Conservation (phyloP, 2,888 invertebrate species). For the Oasisia sp. region DNA sequence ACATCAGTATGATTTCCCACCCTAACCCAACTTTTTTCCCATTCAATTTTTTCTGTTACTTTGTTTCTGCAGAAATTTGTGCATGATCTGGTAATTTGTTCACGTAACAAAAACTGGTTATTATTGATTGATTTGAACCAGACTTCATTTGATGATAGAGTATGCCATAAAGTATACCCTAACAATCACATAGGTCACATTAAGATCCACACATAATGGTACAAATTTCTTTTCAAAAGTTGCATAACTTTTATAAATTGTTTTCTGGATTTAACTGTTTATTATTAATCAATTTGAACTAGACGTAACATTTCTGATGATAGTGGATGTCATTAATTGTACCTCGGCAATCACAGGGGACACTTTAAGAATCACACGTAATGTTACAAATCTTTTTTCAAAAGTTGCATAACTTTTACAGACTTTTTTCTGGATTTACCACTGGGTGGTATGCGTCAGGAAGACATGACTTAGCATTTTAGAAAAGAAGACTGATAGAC, state of each 20-base stretch:
- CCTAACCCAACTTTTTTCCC: no score
- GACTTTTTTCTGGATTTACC: neutral
- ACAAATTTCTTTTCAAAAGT: neutral
- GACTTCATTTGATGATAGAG: neutral
- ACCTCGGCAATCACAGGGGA: neutral
- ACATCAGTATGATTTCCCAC: no score
- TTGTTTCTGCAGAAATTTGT: neutral
- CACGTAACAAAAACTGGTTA: neutral
- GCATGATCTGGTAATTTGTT: neutral
- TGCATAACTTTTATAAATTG: neutral
- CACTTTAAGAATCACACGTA: neutral
- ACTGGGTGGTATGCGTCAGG: neutral
- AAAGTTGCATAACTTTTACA: neutral
- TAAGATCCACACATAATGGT: neutral
- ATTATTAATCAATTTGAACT: neutral
- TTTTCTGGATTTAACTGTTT: neutral
- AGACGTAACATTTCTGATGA: neutral
- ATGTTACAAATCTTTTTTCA: neutral
- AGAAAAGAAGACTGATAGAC: neutral
- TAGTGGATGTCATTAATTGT: neutral
- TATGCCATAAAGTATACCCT: neutral
- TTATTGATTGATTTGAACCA: neutral
- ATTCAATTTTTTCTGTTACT: no score
- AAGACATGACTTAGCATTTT: neutral
- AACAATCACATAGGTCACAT: neutral